Evolutionary conservation across 2,113 vertebrate species (phyloP), one percentile per base, ranked within the genome.

Genomic region (Ophthalmolycus amberensis): DNA sequence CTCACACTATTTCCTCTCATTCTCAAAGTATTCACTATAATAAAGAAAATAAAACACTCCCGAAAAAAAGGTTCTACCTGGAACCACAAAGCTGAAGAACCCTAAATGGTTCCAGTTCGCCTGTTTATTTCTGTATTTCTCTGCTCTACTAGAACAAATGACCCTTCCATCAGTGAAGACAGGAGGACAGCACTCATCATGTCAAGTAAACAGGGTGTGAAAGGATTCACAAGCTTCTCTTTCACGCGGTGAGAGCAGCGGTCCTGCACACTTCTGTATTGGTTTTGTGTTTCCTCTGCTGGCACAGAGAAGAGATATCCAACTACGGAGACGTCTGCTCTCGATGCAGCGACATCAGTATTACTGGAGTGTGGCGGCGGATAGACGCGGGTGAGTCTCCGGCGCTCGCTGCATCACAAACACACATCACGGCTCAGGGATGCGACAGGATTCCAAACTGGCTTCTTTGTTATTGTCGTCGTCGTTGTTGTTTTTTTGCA

Each of bases 271-370:
- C 71, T 37, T 38, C 7, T 42, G 7, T 40, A 1, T 34, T 5
- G 0, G 4, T 20, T 59, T 67, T 69, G 48, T 62, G 63, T 88
- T 85, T 77, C 77, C 34, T 69, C 67, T 12, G 27, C 77, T 42
- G 78, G 77, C 72, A 59, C 79, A 42, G 46, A 82, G 46, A 62
- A 0, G 6, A 66, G 44, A 86, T 80, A 87, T 82, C 6, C 32
- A 85, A 72, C 74, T n/a, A 48, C 60, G 14, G 76, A 66, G 79
- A 83, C 84, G 82, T 85, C 70, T 66, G 34, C 56, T 83, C 52
- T 66, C 72, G 75, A 50, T 69, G 66, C 83, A 48, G 68, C 38
- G 46, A 68, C 79, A 82, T 89, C 88, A 83, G 68, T 76, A 83
- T 18, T 9, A 16, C 83, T 88, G 78, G 54, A 64, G 64, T 63